A percentile compares a stretch with the other conserved stretches of the same genome.
Evolutionary conservation across 2,113 vertebrate genomes (phyloP).

Genomic region (Oreotrochilus melanogaster): DNA sequence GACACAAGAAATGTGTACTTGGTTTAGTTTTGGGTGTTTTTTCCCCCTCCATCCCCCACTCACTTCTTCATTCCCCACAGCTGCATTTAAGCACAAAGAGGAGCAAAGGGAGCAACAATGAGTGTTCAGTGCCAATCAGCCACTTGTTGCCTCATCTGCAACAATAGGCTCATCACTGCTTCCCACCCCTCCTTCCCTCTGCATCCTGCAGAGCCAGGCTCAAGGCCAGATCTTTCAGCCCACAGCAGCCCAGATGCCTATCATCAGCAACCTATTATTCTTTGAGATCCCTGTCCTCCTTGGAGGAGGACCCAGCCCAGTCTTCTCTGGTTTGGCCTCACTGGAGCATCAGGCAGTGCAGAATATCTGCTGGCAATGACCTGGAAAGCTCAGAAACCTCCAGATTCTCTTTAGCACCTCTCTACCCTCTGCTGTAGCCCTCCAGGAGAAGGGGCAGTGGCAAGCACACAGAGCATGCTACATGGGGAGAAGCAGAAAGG

Average conservation of each 20-base stretch:
- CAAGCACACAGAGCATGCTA: background rate
- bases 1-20: background rate
- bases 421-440: background rate
- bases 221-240: background rate
- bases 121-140: background rate
- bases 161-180: slow-evolving; percentile 28
- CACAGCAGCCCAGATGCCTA: background rate
- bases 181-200: background rate
- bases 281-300: background rate
- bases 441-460: background rate
- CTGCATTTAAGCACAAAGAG: background rate
- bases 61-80: background rate
- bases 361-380: background rate
- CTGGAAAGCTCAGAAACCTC: background rate
- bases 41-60: fast-evolving
- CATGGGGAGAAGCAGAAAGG: background rate
- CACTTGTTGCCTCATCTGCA: background rate
- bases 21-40: background rate
- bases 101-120: background rate
- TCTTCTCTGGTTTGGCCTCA: background rate
- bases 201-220: slow-evolving; percentile 14
- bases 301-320: background rate
- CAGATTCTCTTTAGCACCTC: background rate
- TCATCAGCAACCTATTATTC: slow-evolving; percentile 3
- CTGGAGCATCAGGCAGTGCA: background rate